Evolutionary conservation across 1,140 invertebrate genomes (phyloP).

Genomic region (Choristoneura fumiferana): DNA sequence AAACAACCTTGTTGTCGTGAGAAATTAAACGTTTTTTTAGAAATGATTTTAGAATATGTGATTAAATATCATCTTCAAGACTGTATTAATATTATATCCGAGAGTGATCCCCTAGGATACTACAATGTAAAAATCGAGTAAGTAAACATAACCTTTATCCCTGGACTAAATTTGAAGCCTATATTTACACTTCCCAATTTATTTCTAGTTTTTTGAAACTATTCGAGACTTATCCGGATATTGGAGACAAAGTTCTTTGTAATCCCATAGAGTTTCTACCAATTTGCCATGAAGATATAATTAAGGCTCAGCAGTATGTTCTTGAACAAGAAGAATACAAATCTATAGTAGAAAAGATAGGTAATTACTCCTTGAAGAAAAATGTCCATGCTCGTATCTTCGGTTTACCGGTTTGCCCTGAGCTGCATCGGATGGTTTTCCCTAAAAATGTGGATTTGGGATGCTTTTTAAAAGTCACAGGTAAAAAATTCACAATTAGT

Average conservation of each 20-base stretch:
- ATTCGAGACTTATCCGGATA: constrained; percentile 70
- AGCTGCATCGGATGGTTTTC: constrained; percentile 80
- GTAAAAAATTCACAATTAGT: constrained; percentile 43
- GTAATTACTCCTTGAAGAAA: constrained; percentile 78
- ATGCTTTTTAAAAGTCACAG: constrained; percentile 82
- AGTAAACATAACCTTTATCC: constrained; percentile 27
- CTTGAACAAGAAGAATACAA: constrained; percentile 65
- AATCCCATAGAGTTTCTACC: constrained; percentile 68
- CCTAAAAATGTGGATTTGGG: constrained; percentile 84
- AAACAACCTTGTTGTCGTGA: background rate
- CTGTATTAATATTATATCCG: constrained; percentile 58
- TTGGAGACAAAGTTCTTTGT: constrained; percentile 69
- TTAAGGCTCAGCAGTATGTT: constrained; percentile 81
- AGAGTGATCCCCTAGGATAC: constrained; percentile 54
- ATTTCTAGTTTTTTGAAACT: constrained; percentile 68
- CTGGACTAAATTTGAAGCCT: background rate
- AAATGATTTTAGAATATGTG: constrained; percentile 67
- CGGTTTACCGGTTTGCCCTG: constrained; percentile 80
- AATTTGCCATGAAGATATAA: constrained; percentile 81
- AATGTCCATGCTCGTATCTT: constrained; percentile 83
- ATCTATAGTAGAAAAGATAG: constrained; percentile 36
- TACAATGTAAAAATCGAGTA: constrained; percentile 73
- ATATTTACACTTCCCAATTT: constrained; percentile 22
- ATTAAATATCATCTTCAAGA: constrained; percentile 61
- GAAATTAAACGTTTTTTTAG: background rate